Percentiles rank a stretch among this genome's conserved stretches.
Evolutionary conservation across 2,888 invertebrate genomes (phyloP).

Genomic region (Drosophila diplacantha): DNA sequence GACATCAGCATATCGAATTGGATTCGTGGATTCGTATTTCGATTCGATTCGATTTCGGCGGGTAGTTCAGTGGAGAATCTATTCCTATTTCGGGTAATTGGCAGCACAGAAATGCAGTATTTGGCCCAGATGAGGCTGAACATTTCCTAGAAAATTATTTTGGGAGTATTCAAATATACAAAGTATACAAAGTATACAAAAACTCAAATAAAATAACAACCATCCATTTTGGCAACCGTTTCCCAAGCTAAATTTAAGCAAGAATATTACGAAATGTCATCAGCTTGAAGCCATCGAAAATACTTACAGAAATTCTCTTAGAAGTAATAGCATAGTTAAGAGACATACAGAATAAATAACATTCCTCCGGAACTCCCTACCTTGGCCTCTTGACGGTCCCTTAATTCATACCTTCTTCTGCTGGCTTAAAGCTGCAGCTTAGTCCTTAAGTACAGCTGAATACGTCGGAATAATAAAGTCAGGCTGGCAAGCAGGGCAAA

Average conservation of each 20-base stretch:
- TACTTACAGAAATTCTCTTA: not conserved
- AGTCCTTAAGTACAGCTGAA: slow-evolving; percentile 6
- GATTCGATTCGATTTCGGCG: too few species aligned
- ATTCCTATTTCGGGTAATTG: not conserved
- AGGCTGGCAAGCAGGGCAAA: slow-evolving; percentile 1
- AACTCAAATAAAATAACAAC: not conserved
- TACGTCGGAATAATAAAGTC: slow-evolving; percentile 4
- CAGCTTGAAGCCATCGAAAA: not conserved
- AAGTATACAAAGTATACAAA: too few species aligned
- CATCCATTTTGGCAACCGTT: not conserved
- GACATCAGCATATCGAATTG: not conserved
- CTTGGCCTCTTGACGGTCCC: not conserved
- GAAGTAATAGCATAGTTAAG: not conserved
- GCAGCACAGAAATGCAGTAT: not conserved
- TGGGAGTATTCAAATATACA: too few species aligned
- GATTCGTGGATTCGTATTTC: not conserved
- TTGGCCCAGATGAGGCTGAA: not conserved
- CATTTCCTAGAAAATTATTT: not conserved
- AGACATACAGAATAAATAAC: not conserved
- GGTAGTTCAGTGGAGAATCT: not conserved
- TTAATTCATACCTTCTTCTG: not conserved
- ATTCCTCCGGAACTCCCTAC: not conserved
- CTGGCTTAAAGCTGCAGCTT: not conserved
- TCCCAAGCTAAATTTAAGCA: not conserved
- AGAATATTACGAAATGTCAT: not conserved